These are phyloP conservation scores for Riparia riparia DNA, from an alignment of 2,113 vertebrate genomes.

Conservation along the genomic window DNA sequence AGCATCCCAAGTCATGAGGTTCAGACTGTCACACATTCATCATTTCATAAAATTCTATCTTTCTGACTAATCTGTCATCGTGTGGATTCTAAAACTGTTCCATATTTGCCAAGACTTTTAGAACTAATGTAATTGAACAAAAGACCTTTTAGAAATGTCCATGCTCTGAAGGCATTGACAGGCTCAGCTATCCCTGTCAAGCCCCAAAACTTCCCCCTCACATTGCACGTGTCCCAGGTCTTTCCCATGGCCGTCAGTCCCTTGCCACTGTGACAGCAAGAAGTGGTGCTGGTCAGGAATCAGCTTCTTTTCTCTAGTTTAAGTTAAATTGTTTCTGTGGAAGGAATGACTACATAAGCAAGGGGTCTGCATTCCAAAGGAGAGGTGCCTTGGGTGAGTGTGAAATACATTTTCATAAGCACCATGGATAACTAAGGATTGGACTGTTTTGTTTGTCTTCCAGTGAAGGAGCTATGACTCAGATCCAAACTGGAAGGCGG, in stretches of 20 bases:
- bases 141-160: neutral
- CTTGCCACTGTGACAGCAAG: neutral
- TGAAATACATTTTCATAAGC: neutral
- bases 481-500: neutral
- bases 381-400: fast-evolving
- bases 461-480: neutral
- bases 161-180: neutral
- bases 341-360: neutral
- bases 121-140: neutral
- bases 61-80: neutral
- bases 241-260: fast-evolving
- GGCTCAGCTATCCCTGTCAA: fast-evolving
- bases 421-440: neutral
- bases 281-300: fast-evolving
- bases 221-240: fast-evolving
- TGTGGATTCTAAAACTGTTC: neutral
- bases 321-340: neutral
- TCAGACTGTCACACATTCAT: neutral
- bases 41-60: neutral
- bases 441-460: neutral
- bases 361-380: neutral
- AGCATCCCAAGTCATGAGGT: neutral
- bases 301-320: neutral
- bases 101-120: neutral
- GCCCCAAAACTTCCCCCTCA: fast-evolving